Conservation (phyloP, 2,888 invertebrate genomes). For the Scaptomyza polygonia region DNA sequence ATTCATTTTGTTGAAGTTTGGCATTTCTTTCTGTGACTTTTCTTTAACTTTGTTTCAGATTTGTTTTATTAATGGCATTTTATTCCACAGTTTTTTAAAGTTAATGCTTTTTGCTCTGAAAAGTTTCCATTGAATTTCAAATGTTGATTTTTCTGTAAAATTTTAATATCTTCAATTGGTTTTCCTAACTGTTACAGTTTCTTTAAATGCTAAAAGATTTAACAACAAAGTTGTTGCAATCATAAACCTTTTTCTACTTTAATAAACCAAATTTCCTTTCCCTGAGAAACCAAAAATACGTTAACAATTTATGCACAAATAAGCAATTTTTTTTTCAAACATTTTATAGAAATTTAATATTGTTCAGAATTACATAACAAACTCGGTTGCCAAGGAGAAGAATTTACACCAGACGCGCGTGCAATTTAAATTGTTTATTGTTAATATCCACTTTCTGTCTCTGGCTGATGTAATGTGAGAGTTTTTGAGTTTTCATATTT, state of each 20-base stretch:
- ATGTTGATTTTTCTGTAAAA: background rate
- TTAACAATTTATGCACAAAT: conserved; percentile 22
- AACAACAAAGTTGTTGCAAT: too few species aligned
- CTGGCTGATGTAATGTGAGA: conserved; percentile 46
- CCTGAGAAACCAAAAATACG: too few species aligned
- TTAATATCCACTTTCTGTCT: conserved; percentile 4
- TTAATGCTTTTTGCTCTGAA: background rate
- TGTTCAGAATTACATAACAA: conserved; percentile 31
- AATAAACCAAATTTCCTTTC: too few species aligned
- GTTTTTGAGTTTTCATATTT: conserved; percentile 9
- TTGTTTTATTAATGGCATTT: background rate
- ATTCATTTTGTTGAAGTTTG: background rate
- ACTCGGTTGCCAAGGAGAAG: conserved; percentile 27
- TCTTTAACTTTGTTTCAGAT: background rate
- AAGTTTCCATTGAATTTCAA: background rate
- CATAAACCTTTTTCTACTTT: too few species aligned
- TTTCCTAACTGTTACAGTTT: too few species aligned
- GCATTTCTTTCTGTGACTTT: background rate
- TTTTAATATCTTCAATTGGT: too few species aligned
- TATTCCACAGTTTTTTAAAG: background rate
- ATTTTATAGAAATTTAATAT: conserved; percentile 57
- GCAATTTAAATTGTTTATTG: conserved; percentile 48
- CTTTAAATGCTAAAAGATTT: too few species aligned
- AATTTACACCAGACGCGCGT: conserved; percentile 37
- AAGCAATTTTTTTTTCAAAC: conserved; percentile 27